phyloP scores from a whole-genome alignment of 2,888 invertebrate species.

The Sphaeridia pumilis region DNA sequence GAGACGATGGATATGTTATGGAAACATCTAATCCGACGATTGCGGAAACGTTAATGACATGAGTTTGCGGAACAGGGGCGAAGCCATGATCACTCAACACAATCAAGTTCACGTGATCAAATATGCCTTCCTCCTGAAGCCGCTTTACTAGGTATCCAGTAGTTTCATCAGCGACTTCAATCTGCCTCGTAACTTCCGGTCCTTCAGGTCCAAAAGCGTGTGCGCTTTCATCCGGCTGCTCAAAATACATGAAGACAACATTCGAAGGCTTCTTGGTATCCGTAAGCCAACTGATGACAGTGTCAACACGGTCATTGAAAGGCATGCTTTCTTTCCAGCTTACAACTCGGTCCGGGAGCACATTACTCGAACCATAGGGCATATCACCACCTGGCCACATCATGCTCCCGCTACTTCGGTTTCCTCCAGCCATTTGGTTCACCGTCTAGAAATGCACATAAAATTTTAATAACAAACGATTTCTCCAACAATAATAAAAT shows the following conservation, averaged over 20 bases:
- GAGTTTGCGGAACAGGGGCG: slow-evolving; percentile 45
- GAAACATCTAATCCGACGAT: slow-evolving; percentile 45
- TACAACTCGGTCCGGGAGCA: slow-evolving; percentile 42
- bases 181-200: slow-evolving; percentile 37
- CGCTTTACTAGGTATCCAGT: slow-evolving; percentile 47
- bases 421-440: slow-evolving; percentile 46
- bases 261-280: slow-evolving; percentile 52
- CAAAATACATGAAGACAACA: slow-evolving; percentile 55
- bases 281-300: slow-evolving; percentile 49
- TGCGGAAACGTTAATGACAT: slow-evolving; percentile 48
- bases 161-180: slow-evolving; percentile 39
- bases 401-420: slow-evolving; percentile 51
- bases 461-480: background rate
- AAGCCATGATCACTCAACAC: slow-evolving; percentile 65
- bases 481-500: background rate
- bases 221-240: slow-evolving; percentile 54
- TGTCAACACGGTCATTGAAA: slow-evolving; percentile 46
- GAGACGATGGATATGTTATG: slow-evolving; percentile 45
- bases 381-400: slow-evolving; percentile 59
- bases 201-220: slow-evolving; percentile 51
- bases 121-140: slow-evolving; percentile 44
- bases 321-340: slow-evolving; percentile 32
- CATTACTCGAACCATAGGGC: slow-evolving; percentile 43
- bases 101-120: slow-evolving; percentile 50
- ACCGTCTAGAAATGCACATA: slow-evolving; percentile 47